These are phyloP conservation scores for Sapajus apella DNA, from an alignment of 2,113 vertebrate species.

Conservation along the genomic window DNA sequence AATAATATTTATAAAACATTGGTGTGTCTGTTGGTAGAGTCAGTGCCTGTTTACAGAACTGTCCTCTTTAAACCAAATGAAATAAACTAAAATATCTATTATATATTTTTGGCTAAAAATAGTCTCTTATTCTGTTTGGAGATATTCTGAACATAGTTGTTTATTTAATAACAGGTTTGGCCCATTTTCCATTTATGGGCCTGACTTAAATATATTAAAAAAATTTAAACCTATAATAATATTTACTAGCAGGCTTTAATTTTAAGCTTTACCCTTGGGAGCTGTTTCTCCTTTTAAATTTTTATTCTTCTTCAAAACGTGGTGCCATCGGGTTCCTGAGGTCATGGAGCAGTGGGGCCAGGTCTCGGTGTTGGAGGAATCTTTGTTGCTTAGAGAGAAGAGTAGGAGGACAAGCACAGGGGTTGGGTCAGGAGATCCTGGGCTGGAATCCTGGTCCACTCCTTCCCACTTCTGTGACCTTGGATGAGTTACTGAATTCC, in stretches of 20 bases:
- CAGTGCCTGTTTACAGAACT: conserved; percentile 38
- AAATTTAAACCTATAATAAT: conserved; percentile 47
- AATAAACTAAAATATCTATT: conserved; percentile 65
- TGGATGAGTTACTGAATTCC: background rate
- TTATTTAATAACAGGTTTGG: conserved; percentile 69
- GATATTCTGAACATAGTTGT: conserved; percentile 68
- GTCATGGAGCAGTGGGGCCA: background rate
- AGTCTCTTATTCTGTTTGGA: conserved; percentile 65
- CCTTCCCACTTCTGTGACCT: background rate
- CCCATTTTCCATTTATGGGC: conserved; percentile 74
- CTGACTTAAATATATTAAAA: conserved; percentile 63
- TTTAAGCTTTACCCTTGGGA: conserved; percentile 52
- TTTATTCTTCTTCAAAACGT: conserved; percentile 30
- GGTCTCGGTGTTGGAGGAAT: background rate
- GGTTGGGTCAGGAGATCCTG: background rate
- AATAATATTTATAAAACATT: background rate
- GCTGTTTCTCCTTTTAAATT: conserved; percentile 47
- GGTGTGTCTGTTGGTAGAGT: background rate
- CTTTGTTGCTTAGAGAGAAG: background rate
- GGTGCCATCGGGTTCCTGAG: background rate
- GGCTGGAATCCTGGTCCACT: background rate
- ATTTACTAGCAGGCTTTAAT: conserved; percentile 66
- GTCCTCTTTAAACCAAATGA: background rate
- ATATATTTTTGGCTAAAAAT: conserved; percentile 64
- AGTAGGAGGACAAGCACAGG: background rate